These are phyloP conservation scores for Leucophenga varia DNA, from an alignment of 1,140 invertebrate genomes.

Conservation along the genomic window DNA sequence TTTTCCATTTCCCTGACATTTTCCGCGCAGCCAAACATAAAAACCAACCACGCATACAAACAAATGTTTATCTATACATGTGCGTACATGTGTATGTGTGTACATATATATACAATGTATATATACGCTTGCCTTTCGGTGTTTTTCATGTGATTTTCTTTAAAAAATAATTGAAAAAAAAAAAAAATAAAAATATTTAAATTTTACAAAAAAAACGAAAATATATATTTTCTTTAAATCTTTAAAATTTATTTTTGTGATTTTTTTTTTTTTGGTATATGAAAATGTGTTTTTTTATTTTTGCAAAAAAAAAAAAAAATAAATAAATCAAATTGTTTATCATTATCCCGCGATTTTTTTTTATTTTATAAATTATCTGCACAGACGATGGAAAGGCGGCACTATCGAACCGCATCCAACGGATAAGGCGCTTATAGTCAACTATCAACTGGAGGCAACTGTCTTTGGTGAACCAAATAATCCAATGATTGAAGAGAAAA, in stretches of 20 bases:
- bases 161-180: conserved; percentile 23
- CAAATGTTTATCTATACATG: conserved; percentile 1
- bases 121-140: conserved; percentile 7
- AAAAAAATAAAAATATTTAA: conserved; percentile 9
- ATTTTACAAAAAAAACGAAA: too few species aligned
- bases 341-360: conserved; percentile 13
- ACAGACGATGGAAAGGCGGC: conserved; percentile 78
- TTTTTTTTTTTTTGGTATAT: too few species aligned
- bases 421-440: conserved; percentile 85
- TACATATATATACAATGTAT: conserved; percentile 16
- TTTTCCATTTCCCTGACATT: conserved; percentile 18
- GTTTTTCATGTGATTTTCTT: conserved; percentile 18
- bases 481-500: conserved; percentile 82
- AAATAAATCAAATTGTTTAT: conserved; percentile 10
- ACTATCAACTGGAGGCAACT: conserved; percentile 85
- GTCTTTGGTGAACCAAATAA: conserved; percentile 82
- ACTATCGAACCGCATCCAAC: conserved; percentile 88
- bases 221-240: too few species aligned
- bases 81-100: conserved; percentile 12
- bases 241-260: too few species aligned
- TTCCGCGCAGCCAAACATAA: conserved; percentile 1
- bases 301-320: conserved; percentile 16
- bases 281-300: too few species aligned
- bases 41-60: conserved; percentile 1
- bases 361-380: conserved; percentile 11